A percentile compares a stretch with the other conserved stretches of the same genome.
phyloP scores from a whole-genome alignment of 2,113 vertebrate genomes.

The Aphyosemion australe region DNA sequence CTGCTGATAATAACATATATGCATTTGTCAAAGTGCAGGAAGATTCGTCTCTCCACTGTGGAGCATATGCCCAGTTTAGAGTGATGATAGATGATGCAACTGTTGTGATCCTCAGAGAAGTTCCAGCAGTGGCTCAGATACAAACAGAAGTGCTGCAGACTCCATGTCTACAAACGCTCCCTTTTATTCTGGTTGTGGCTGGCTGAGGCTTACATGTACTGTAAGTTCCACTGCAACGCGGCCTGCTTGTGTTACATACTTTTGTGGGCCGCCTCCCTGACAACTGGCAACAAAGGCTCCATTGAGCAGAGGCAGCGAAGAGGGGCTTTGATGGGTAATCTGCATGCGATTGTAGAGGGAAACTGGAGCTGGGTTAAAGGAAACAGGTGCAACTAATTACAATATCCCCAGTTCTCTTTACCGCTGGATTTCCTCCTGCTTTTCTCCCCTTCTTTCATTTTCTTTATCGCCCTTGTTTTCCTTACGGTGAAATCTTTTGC shows the following conservation, averaged over 20 bases:
- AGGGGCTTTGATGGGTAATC: slow-evolving; percentile 82
- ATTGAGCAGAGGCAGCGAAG: slow-evolving; percentile 74
- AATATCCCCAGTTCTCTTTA: slow-evolving; percentile 70
- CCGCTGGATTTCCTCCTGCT: slow-evolving; percentile 68
- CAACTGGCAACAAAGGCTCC: slow-evolving; percentile 81
- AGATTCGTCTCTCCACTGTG: slow-evolving; percentile 1
- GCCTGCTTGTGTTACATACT: slow-evolving; percentile 74
- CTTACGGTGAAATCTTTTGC: slow-evolving; percentile 50
- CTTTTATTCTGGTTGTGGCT: slow-evolving; percentile 47
- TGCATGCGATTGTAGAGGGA: slow-evolving; percentile 80
- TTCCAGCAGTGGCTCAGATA: slow-evolving; percentile 25
- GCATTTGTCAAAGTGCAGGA: slow-evolving; percentile 3
- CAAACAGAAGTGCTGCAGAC: slow-evolving; percentile 36
- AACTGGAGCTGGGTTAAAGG: slow-evolving; percentile 80
- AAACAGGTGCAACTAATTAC: slow-evolving; percentile 86
- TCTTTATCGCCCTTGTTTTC: slow-evolving; percentile 61
- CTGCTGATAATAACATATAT: background rate
- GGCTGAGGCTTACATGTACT: slow-evolving; percentile 58
- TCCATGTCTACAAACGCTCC: slow-evolving; percentile 44
- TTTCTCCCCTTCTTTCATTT: slow-evolving; percentile 53
- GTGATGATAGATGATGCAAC: slow-evolving; percentile 52
- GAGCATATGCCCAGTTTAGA: slow-evolving; percentile 16
- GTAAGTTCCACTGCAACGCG: slow-evolving; percentile 64
- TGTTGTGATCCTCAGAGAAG: slow-evolving; percentile 48
- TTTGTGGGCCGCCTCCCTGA: slow-evolving; percentile 73